These are phyloP conservation scores for Choristoneura fumiferana DNA, from an alignment of 1,140 invertebrate species.

Conservation along the genomic window DNA sequence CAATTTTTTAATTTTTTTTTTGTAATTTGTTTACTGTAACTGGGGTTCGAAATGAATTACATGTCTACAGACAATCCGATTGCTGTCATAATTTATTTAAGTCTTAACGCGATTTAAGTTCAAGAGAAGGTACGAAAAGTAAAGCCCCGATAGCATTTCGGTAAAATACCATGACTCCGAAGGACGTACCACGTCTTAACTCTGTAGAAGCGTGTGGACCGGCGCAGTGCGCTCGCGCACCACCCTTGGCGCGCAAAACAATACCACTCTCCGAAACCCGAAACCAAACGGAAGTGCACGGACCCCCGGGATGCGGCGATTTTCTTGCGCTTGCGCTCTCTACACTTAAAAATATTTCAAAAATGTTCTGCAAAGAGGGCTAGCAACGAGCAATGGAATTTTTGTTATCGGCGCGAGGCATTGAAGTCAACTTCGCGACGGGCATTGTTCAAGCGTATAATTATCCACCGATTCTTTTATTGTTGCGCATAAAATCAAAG, in stretches of 20 bases:
- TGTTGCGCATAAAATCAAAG: slow-evolving; percentile 68
- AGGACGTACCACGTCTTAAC: no score
- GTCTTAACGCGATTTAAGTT: no score
- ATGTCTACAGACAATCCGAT: no score
- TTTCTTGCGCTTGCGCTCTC: slow-evolving; percentile 63
- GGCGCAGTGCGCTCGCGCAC: slow-evolving; percentile 24
- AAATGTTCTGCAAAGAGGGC: slow-evolving; percentile 44
- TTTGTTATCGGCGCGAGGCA: slow-evolving; percentile 48
- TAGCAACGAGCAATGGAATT: slow-evolving; percentile 41
- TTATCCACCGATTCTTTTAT: slow-evolving; percentile 66
- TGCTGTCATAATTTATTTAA: no score
- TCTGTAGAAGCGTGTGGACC: no score
- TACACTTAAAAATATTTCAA: slow-evolving; percentile 39
- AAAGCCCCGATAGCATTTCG: no score
- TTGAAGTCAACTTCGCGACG: slow-evolving; percentile 61
- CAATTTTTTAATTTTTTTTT: no score
- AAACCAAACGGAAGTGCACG: slow-evolving; percentile 70
- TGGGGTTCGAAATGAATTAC: no score
- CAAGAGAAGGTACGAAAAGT: no score
- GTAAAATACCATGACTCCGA: no score
- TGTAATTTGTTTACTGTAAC: no score
- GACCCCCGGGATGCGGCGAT: slow-evolving; percentile 61
- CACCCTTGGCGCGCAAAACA: slow-evolving; percentile 54
- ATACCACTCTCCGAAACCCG: slow-evolving; percentile 48
- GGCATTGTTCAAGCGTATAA: slow-evolving; percentile 69